Evolutionary conservation across 2,113 vertebrate species (phyloP).

Genomic region (Sialia sialis): DNA sequence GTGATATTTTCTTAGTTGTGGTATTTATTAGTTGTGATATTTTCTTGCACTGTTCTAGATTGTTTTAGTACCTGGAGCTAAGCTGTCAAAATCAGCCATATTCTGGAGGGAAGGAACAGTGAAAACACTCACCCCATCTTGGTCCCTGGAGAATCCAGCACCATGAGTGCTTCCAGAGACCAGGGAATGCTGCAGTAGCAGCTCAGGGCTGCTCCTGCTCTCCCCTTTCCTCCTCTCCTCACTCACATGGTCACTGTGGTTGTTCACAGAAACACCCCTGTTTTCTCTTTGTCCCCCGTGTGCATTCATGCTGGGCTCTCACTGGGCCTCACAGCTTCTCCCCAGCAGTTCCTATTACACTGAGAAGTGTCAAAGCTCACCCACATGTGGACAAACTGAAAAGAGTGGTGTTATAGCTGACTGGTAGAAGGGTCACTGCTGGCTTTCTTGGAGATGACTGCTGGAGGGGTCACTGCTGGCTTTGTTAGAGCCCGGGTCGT

Average conservation of each 20-base stretch:
- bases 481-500: background rate
- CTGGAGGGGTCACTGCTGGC: background rate
- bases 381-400: background rate
- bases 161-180: background rate
- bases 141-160: background rate
- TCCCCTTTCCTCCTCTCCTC: background rate
- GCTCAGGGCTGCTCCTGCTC: background rate
- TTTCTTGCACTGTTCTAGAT: background rate
- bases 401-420: background rate
- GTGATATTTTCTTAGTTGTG: background rate
- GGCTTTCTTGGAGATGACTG: background rate
- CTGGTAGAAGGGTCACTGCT: background rate
- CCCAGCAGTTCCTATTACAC: background rate
- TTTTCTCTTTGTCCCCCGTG: background rate
- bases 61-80: background rate
- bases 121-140: background rate
- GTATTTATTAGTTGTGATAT: background rate
- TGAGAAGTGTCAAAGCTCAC: background rate
- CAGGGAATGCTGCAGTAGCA: background rate
- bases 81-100: background rate
- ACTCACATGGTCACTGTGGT: accelerated
- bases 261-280: background rate
- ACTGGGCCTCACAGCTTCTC: background rate
- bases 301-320: background rate
- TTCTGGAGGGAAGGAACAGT: background rate